Base-by-base conservation (phyloP, 2,113 vertebrate species). In the Rhabdomys dilectus region DNA sequence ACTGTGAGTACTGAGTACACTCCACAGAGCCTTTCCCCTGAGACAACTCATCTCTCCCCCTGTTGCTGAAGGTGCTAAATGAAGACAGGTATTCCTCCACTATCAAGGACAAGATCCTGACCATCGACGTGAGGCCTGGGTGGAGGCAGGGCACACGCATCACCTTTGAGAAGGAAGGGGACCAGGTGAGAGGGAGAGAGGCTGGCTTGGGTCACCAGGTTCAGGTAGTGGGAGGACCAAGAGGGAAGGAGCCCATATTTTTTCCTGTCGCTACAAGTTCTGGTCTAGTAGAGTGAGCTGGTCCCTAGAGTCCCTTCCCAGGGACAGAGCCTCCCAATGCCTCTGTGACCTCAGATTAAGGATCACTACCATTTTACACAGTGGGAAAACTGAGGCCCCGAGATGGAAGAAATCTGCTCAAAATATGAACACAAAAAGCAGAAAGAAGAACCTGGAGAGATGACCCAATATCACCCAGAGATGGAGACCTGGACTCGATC, bases 51-150 rank as follows among this genome's bases (percentile, higher is more conserved):
- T 39, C 16, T 6, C 12, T 2, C 3, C 0, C 56, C 42, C 2
- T 62, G 34, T 34, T 2, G 0, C 39, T 22, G 7, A 97, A 99
- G 99, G 99, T 99, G 81, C 99, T 99, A 99, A 99, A 99, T 0
- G 99, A 99, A 4, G 99, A 99, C 0, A 99, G 99, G 15, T 98
- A 98, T 76, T 99, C 99, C 0, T 99, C 99, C 70, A 99, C 99
- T 88, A 99, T 99, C 93, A 99, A 98, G 94, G 99, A 99, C n/a
- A 99, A 99, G 96, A 99, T 99, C 96, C 98, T 99, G 26, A 99
- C 98, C 0, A 99, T 99, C 0, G 98, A 99, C 0, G 99, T 99
- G 16, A 99, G 98, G 93, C 99, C 99, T 0, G 99, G 99, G 0
- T 99, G 99, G 99, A 99, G 98, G 36, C 98, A 99, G 45, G 99